Base-by-base conservation (phyloP, 2,888 invertebrate species). In the Himalopsyche anomala region DNA sequence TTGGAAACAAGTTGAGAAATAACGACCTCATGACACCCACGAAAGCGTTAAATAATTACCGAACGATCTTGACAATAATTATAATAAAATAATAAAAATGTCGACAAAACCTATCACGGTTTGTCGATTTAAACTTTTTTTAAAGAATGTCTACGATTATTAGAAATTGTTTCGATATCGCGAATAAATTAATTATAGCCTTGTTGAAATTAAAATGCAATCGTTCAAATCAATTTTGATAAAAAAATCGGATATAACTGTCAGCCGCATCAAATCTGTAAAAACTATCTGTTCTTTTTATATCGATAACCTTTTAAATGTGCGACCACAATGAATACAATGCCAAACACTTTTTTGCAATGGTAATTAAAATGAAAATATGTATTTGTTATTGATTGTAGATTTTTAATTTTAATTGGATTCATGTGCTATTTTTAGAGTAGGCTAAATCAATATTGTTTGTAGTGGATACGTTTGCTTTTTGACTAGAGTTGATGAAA, bases 11-110 rank as follows among this genome's bases (percentile, higher is more conserved):
- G 19, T 62, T 62, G 28, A 62, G 19, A 62, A 19, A 62, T 19
- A 28, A 8, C 11, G 28, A 19, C 62, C 62, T 62, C 28, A 62
- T 1, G 4, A 28, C n/a, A 62, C 1, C 15, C 28, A 19, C 6
- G 62, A 62, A 62, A 62, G 62, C 62, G 62, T 62, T 62, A 19
- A 62, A 19, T 5, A 19, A 19, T 11, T 19, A 62, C 62, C 4
- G 8, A 62, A 62, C 11, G 62, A 62, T 62, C 62, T 19, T 62
- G 62, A 62, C 62, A 62, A 19, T 62, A 62, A 62, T 62, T 62
- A 62, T n/a, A 62, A 62, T 55, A n/a, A n/a, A n/a, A n/a, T n/a
- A n/a, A n/a, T n/a, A 17, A 17, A 55, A 55, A 55, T 55, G 55
- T 11, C 17, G 5, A 5, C 17, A 56, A 56, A 56, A 56, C n/a